Base-by-base conservation (phyloP, 53 echinoderm and acorn worm species). In the Hippasteria phrygiana region DNA sequence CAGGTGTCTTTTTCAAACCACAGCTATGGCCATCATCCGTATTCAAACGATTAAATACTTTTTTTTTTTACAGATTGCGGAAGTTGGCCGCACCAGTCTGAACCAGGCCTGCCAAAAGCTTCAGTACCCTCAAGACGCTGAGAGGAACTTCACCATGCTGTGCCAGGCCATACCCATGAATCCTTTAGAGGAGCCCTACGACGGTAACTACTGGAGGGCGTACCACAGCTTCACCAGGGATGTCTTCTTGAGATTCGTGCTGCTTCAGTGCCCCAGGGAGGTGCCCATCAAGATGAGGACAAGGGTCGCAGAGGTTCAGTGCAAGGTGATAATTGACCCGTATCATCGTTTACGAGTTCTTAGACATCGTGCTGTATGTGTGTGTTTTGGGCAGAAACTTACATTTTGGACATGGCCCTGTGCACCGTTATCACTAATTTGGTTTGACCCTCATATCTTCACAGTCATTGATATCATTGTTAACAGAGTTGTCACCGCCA, bases 231-330 rank as follows among this genome's bases (percentile, higher is more conserved):
- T 85, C 39, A 32, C 24, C 85, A 50, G 17, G 38, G 53, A 85
- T 12, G 54, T 54, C 70, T 85, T 70, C 85, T 32, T 85, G 70
- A 51, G 37, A 10, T 96, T 96, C 79, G 33, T 92, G 47, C 54
- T 96, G 59, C 92, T 96, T 3, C 96, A 96, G 85, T 96, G 96
- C 89, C 96, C 96, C 0, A 78, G 90, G 48, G 55, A 93, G 29
- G 88, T 82, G 24, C 88, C 63, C 2, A 73, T 80, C 35, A 91
- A 90, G 53, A 84, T 32, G 47, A 48, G 73, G 74, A 80, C 64
- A 20, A 88, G 46, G 82, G 56, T 91, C n/a, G 73, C 84, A 34
- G 91, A 91, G 78, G 79, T 84, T 39, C 46, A 82, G 17, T 92
- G 92, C 51, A 45, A 80, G 74, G 92, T 92, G 73, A 59, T 71